Evolutionary conservation across 2,113 vertebrate genomes (phyloP), one percentile per base, ranked within the genome.

Genomic region (Clarias macrocephalus): DNA sequence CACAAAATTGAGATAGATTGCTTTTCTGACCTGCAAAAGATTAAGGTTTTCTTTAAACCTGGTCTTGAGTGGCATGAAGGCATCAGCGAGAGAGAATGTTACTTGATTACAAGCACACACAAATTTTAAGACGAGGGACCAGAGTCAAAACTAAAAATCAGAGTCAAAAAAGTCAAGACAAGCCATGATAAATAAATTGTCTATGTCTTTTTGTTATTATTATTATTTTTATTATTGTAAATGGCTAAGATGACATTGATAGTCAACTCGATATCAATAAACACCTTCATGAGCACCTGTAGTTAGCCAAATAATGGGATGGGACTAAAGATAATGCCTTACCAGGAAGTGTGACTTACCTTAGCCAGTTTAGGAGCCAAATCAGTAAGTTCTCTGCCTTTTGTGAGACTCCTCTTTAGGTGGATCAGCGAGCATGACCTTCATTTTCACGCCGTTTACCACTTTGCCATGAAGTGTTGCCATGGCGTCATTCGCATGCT

Each of bases 391-490:
- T 56, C 98, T 96, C 87, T 97, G 97, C 0, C 97, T 95, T 87
- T 99, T 99, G 88, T 97, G 98, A 1, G 98, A 96, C 70, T 99
- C 97, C 89, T 99, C 98, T 10, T 96, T 94, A 52, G 97, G 97
- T 0, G 97, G 97, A 90, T 99, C 97, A 6, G 98, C 98, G 89
- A 98, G 73, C 96, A 97, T 97, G 89, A 99, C 97, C 92, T 99
- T 99, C 91, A 99, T 95, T 91, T 96, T 97, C 18, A 99, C 96
- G 0, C 97, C 97, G 2, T 99, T 99, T 33, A 99, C 95, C 16
- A 96, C 94, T 85, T 95, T 97, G 0, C 97, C 96, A 73, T 99
- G 97, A 11, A 99, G 93, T 0, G 92, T 92, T 0, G 95, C 94
- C 93, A 99, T 96, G 84, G 98, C 98, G 1, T 99, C 97, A 0